Conservation (phyloP, 2,797 vertebrate genomes). For the Enoplosus armatus region DNA sequence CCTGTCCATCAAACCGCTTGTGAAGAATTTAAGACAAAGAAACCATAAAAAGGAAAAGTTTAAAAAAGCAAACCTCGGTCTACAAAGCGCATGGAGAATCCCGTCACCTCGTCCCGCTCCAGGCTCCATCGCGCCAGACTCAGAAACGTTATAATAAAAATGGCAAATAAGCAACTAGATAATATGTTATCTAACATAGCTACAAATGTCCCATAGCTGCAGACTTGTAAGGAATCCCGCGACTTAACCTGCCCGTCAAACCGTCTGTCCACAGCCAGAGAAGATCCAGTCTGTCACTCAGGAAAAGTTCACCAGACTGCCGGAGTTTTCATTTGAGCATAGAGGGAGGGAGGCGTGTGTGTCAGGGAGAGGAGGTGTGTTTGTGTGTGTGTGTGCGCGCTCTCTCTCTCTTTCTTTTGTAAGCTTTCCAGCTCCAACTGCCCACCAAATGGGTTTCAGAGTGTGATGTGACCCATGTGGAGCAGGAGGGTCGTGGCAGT, state of each 20-base stretch:
- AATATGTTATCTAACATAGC: slow-evolving; percentile 39
- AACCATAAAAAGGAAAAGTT: neutral
- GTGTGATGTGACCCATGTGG: slow-evolving; percentile 44
- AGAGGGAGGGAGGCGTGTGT: slow-evolving; percentile 51
- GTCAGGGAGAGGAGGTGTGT: slow-evolving; percentile 42
- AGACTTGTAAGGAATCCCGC: slow-evolving; percentile 10
- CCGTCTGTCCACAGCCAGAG: slow-evolving; percentile 6
- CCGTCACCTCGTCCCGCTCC: slow-evolving; percentile 50
- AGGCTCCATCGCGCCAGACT: slow-evolving; percentile 69
- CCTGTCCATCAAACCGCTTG: neutral
- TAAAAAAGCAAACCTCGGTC: slow-evolving; percentile 70
- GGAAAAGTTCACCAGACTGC: slow-evolving; percentile 46
- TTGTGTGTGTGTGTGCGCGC: slow-evolving; percentile 18
- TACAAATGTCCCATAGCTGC: slow-evolving; percentile 37
- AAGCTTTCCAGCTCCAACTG: slow-evolving; percentile 15
- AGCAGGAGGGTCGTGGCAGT: slow-evolving; percentile 27
- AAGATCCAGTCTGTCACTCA: slow-evolving; percentile 67
- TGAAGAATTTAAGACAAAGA: neutral
- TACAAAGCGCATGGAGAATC: slow-evolving; percentile 56
- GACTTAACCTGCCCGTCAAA: slow-evolving; percentile 13
- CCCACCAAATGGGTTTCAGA: slow-evolving; percentile 30
- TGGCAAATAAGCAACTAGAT: slow-evolving; percentile 5
- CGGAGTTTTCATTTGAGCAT: slow-evolving; percentile 50
- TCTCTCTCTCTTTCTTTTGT: neutral
- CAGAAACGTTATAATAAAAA: slow-evolving; percentile 4